Base-by-base conservation (phyloP, 1,140 invertebrate species). In the Akabosia matsudoensis region DNA sequence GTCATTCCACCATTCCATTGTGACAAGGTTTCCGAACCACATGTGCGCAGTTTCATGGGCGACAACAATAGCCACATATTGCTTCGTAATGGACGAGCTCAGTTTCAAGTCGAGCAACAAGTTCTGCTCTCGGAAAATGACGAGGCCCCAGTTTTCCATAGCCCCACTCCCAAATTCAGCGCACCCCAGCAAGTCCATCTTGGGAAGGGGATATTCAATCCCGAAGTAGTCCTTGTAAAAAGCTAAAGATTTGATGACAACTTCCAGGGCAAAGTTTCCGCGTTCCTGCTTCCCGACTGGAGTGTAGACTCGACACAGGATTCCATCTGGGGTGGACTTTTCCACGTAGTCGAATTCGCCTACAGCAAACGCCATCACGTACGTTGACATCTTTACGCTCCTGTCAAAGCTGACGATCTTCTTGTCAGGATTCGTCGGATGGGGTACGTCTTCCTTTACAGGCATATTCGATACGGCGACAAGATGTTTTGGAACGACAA, bases 61-160 rank as follows among this genome's bases (percentile, higher is more conserved):
- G 33, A 7, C 83, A 76, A 95, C 91, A 16, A 94, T 83, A 1
- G 93, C 94, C 78, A 96, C 93, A 85, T 90, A 91, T 82, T 97
- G 94, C 82, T 94, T 93, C 37, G 90, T 18, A 88, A 30, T 89
- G 88, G 2, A 92, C 88, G 93, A 94, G 0, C 93, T 94, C 82
- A 95, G 93, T 79, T 92, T 86, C 1, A 91, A 88, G 56, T 80
- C 80, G 56, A 81, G 87, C 22, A 89, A 79, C 76, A 89, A 80
- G 22, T 82, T 79, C 1, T 84, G 84, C 82, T 90, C 89, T 26
- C 86, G 78, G 82, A 87, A 89, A 1, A 84, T 85, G 28, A 87
- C 83, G 26, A 87, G 76, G 22, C 86, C 86, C 85, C 85, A 87
- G 82, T 87, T 87, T 82, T 87, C 86, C 86, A 87, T 87, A 7